Base-by-base conservation (phyloP, 2,888 invertebrate species). In the Pollenia angustigena region DNA sequence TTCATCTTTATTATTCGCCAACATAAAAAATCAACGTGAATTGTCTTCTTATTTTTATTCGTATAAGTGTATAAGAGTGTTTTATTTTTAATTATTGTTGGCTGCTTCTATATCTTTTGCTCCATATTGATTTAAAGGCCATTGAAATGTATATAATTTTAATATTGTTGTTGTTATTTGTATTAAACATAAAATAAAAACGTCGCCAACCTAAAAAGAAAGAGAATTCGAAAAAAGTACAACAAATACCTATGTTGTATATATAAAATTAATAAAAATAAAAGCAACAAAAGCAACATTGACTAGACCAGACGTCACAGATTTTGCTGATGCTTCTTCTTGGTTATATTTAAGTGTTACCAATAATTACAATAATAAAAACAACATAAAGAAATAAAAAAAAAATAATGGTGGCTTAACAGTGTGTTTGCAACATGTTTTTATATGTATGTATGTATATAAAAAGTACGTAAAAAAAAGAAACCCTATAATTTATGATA, bases 41-140 rank as follows among this genome's bases (percentile, higher is more conserved):
- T 84, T 81, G 84, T 87, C 56, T 81, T 50, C 72, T 78, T 84
- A 64, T 69, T 75, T 54, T 32, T 68, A 0, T 68, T 14, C 46
- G 46, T 66, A 44, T 9, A 10, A n/a, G n/a, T 56, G 14, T 64
- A 52, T 54, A 44, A 32, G 32, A 32, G 32, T 32, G 32, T 44
- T 16, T 50, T 72, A 16, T 46, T 44, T 54, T 68, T 82, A 62
- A 60, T 84, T 75, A 50, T 75, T 68, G 66, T 58, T 56, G 42
- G 7, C 16, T 72, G 40, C 42, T 48, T 62, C 62, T 78, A 79
- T 85, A 85, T 74, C 74, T 80, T 84, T 69, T 84, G 74, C 74
- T 72, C 79, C 84, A 75, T 68, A 85, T 80, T 69, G 44, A 46
- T 85, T 80, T 85, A 85, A 84, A 85, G 84, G 84, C 84, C 79